These are phyloP conservation scores for Gasterosteus nipponicus DNA, from an alignment of 2,113 vertebrate species.

Conservation along the genomic window DNA sequence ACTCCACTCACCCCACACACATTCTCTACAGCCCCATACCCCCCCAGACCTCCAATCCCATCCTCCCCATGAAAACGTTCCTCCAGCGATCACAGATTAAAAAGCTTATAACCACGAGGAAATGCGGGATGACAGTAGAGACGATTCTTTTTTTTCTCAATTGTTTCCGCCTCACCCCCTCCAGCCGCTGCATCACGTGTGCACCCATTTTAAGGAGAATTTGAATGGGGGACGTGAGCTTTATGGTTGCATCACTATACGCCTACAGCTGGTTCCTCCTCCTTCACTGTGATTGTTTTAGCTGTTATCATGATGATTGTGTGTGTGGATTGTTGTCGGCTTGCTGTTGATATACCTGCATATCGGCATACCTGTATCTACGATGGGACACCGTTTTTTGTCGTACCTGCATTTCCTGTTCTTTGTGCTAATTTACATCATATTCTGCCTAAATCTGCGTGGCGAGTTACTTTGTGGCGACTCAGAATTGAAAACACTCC, in stretches of 20 bases:
- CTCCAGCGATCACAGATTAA: slow-evolving; percentile 64
- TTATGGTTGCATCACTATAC: slow-evolving; percentile 5
- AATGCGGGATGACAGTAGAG: slow-evolving; percentile 53
- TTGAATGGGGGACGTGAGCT: neutral
- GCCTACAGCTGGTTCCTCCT: neutral
- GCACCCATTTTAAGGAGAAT: slow-evolving; percentile 3
- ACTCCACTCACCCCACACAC: slow-evolving; percentile 22
- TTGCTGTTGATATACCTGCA: neutral
- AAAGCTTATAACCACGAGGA: slow-evolving; percentile 57
- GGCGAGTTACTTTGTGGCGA: neutral
- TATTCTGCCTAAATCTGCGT: neutral
- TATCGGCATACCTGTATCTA: neutral
- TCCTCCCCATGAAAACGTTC: slow-evolving; percentile 34
- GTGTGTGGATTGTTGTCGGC: neutral
- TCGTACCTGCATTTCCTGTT: neutral
- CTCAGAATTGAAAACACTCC: neutral
- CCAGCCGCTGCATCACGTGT: neutral
- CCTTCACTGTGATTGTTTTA: neutral
- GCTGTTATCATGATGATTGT: neutral
- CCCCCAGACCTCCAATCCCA: neutral
- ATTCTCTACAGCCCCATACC: slow-evolving; percentile 11
- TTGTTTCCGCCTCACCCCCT: neutral
- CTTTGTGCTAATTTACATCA: neutral
- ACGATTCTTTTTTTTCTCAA: slow-evolving; percentile 34
- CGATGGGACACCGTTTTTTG: neutral